Percentiles rank a stretch among this genome's conserved stretches.
Evolutionary conservation across 2,797 vertebrate species (phyloP).

Genomic region (Pangasius mekongensis): DNA sequence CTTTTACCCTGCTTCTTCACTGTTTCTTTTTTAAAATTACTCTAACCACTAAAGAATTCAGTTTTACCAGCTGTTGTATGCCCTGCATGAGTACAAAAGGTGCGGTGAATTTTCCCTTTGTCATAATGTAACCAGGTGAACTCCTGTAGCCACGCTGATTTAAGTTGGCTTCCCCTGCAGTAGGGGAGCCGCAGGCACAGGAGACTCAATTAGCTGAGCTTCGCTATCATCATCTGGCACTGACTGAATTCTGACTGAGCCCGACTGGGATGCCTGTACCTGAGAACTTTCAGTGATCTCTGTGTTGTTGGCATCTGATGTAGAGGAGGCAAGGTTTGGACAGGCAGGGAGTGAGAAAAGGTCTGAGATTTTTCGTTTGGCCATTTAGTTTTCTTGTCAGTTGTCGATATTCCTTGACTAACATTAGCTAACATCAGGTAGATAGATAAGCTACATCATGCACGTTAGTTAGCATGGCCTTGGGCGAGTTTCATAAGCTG

Average conservation of each 20-base stretch:
- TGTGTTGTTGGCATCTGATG: background rate
- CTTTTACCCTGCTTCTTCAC: background rate
- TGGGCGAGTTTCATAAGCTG: background rate
- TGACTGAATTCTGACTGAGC: background rate
- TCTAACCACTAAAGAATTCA: background rate
- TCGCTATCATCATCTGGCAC: background rate
- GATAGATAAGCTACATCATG: background rate
- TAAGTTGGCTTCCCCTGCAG: background rate
- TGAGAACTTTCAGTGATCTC: constrained; percentile 1
- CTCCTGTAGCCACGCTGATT: background rate
- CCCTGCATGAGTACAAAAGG: background rate
- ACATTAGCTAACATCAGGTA: background rate
- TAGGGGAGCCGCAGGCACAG: background rate
- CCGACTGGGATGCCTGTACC: background rate
- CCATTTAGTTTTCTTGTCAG: background rate
- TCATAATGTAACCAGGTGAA: background rate
- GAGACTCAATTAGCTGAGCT: background rate
- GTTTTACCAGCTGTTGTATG: background rate
- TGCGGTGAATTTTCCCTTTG: background rate
- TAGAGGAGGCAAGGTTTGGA: background rate
- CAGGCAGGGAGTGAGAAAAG: background rate
- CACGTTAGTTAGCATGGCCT: background rate
- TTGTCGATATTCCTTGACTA: background rate
- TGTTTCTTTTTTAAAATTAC: background rate
- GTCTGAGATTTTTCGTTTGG: background rate